Evolutionary conservation across 2,113 vertebrate species (phyloP), one percentile per base, ranked within the genome.

Genomic region (Pachycephala philippinensis): DNA sequence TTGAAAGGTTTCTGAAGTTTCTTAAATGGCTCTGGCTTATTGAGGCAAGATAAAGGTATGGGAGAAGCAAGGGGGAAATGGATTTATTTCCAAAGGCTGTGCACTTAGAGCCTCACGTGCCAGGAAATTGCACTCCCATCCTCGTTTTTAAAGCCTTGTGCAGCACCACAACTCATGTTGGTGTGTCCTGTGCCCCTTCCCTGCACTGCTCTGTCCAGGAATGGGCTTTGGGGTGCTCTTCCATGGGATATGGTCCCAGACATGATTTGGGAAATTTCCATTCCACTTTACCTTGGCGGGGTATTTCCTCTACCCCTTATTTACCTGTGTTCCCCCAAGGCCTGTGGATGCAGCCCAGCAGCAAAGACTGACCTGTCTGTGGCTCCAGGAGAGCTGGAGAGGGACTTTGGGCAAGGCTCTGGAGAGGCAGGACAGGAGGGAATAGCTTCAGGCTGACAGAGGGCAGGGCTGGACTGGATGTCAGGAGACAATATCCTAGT

Each of bases 1-100:
- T 75, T 78, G 59, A 89, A 45, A 85, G 31, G 70, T 72, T 87
- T 70, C 87, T 90, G 4, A 89, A 91, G 31, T 96, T 96, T 76
- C 82, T 88, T 66, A 87, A 93, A 64, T 52, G 50, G 13, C 13
- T 92, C 61, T 92, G 70, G 57, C 37, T 94, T 88, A 64, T 1
- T 50, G 82, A 69, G 37, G 44, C 17, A 49, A 76, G 53, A 72
- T 15, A 94, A 47, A 84, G 33, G 37, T 24, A n/a, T 37, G 31
- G 21, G n/a, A 82, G 40, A 56, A 69, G 40, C 35, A 37, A 60
- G 3, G 8, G 27, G 2, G 10, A 78, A 74, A 59, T 22, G 56
- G 33, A 28, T 97, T 93, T 52, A 50, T 76, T 91, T 90, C 47
- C 66, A 45, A 31, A 56, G 35, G 42, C 5, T 7, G 20, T 37